Conservation (phyloP, 2,113 vertebrate genomes). For the Paradisaea rubra region DNA sequence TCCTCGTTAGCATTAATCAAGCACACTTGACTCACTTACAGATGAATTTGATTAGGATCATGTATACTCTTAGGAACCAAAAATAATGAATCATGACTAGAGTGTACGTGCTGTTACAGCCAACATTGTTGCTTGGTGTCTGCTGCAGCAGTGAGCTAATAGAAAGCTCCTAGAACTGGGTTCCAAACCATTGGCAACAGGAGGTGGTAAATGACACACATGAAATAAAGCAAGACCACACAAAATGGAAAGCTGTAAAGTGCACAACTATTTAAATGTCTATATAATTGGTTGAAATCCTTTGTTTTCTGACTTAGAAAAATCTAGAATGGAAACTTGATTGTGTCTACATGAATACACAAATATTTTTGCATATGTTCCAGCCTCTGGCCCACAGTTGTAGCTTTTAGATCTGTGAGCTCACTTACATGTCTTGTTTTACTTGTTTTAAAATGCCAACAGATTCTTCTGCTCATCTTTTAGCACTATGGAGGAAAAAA, state of each 20-base stretch:
- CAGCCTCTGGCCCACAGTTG: neutral
- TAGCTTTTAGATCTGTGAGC: neutral
- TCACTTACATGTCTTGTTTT: neutral
- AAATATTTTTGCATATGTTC: neutral
- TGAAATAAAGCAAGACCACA: neutral
- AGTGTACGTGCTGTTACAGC: neutral
- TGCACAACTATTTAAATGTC: neutral
- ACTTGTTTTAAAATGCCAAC: neutral
- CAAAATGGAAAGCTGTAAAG: neutral
- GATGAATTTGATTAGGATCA: slow-evolving; percentile 35
- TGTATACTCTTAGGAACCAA: slow-evolving; percentile 15
- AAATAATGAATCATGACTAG: slow-evolving; percentile 3
- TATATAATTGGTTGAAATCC: neutral
- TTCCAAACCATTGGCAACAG: neutral
- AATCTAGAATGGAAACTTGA: neutral
- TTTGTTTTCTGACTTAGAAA: neutral
- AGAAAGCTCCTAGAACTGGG: neutral
- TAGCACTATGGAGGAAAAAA: neutral
- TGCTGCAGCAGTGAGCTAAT: neutral
- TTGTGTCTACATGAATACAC: neutral
- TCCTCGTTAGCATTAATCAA: slow-evolving; percentile 19
- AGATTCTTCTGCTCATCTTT: neutral
- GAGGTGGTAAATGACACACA: neutral
- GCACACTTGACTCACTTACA: slow-evolving; percentile 2
- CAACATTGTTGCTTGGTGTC: neutral